Evolutionary conservation across 2,888 invertebrate genomes (phyloP).

Genomic region (Drosophila barbarae): DNA sequence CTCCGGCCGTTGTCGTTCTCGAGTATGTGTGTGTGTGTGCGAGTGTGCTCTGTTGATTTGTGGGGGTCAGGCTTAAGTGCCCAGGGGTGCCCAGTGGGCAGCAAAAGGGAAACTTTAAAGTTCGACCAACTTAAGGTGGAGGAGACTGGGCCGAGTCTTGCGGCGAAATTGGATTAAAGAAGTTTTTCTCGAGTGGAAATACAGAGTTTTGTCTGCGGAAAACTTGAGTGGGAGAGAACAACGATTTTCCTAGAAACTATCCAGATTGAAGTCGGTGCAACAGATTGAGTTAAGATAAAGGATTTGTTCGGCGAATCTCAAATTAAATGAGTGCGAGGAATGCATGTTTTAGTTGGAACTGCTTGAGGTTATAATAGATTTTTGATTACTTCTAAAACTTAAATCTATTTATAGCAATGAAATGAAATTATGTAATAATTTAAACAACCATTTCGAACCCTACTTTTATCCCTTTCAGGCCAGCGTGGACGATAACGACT

Average conservation of each 20-base stretch:
- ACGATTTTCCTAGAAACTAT: slow-evolving; percentile 13
- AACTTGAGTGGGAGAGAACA: slow-evolving; percentile 12
- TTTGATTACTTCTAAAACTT: neutral
- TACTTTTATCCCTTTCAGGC: slow-evolving; percentile 55
- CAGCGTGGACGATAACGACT: slow-evolving; percentile 79
- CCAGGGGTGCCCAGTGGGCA: slow-evolving; percentile 9
- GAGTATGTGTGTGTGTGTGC: slow-evolving; percentile 1
- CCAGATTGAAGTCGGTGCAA: slow-evolving; percentile 7
- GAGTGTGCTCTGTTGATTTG: slow-evolving; percentile 48
- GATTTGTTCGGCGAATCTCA: slow-evolving; percentile 8
- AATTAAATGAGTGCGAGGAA: slow-evolving; percentile 9
- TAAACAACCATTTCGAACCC: neutral
- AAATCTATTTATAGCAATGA: no score
- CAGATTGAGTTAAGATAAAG: slow-evolving; percentile 17
- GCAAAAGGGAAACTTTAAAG: slow-evolving; percentile 29
- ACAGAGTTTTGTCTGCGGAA: slow-evolving; percentile 13
- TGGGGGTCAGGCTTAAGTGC: slow-evolving; percentile 37
- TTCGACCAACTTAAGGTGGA: slow-evolving; percentile 22
- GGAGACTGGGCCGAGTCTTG: slow-evolving; percentile 17
- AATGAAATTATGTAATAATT: no score
- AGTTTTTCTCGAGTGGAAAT: slow-evolving; percentile 26
- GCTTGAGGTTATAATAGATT: neutral
- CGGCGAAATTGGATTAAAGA: slow-evolving; percentile 37
- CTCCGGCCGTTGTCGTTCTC: neutral
- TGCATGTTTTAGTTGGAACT: neutral